Evolutionary conservation across 2,797 vertebrate species (phyloP), one percentile per base, ranked within the genome.

Genomic region (Micropoecilia bifurca): DNA sequence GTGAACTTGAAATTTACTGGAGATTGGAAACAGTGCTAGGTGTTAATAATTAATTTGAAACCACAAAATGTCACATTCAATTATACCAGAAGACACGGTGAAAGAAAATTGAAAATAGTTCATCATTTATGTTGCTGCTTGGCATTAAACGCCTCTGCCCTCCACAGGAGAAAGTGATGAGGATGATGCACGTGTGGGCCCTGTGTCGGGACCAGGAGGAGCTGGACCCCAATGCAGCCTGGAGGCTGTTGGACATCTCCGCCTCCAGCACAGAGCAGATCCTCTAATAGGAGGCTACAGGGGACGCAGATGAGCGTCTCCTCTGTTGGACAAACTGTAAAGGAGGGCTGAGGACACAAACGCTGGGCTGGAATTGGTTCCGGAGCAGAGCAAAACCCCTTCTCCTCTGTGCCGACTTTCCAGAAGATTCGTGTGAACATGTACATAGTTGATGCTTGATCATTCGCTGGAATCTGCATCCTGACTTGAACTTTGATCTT

Each of bases 111-210:
- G n/a, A 28, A 59, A 41, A 25, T 20, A 22, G 20, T 66, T 63
- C 16, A 33, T 33, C 10, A 39, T n/a, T 43, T 25, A 25, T 69
- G 41, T 77, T 71, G n/a, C 9, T 28, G 68, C 90, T n/a, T 91
- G 79, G 36, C 9, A 55, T 16, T 80, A 48, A 28, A 81, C 55
- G 5, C 47, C 48, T 80, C 57, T 59, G 74, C 59, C 47, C 3
- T 69, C 50, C n/a, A 46, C 94, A 99, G 99, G 98, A 97, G 82
- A 99, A 98, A 90, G 98, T 99, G 20, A 93, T 98, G 89, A 92
- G 97, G 80, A 99, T 98, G 97, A 96, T 98, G 90, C 97, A 99
- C 0, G 97, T 99, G 73, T 99, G 98, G 98, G 98, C 98, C 0
- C 91, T 99, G 66, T 99, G 98, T 94, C 94, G 98, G 16, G 98